Conservation (phyloP, 2,888 invertebrate genomes). For the Stramonita haemastoma region DNA sequence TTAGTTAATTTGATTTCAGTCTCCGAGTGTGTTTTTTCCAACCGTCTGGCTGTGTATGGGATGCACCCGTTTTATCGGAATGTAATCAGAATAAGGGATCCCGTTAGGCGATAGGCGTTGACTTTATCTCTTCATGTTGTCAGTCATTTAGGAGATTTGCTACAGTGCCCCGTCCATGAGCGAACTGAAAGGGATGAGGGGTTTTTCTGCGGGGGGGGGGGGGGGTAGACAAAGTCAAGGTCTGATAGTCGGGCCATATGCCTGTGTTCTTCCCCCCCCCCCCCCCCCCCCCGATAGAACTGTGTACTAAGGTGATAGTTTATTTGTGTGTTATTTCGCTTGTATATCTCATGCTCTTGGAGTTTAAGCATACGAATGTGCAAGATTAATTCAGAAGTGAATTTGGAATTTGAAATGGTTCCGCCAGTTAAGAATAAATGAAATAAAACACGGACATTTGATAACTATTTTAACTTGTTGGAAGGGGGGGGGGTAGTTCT, state of each 20-base stretch:
- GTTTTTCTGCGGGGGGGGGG: background rate
- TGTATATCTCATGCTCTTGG: no score
- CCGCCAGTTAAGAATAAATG: no score
- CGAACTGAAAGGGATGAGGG: background rate
- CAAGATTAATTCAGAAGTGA: no score
- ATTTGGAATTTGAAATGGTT: no score
- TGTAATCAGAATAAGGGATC: constrained; percentile 17
- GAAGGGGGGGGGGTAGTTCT: no score
- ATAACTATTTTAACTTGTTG: background rate
- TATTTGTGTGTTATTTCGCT: no score
- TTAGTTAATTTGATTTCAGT: background rate
- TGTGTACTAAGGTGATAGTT: no score
- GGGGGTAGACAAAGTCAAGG: background rate
- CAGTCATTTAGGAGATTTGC: constrained; percentile 18
- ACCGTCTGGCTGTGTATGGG: background rate
- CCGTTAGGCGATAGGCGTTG: constrained; percentile 2
- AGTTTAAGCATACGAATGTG: no score
- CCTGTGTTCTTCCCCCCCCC: background rate
- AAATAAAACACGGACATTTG: no score
- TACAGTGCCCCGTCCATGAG: background rate
- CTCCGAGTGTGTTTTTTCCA: background rate
- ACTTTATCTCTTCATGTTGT: constrained; percentile 11
- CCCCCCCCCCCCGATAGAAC: no score
- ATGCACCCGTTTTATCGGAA: constrained; percentile 9
- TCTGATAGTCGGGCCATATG: background rate